Conservation (phyloP, 1,140 invertebrate species). For the Ladona fulva region DNA sequence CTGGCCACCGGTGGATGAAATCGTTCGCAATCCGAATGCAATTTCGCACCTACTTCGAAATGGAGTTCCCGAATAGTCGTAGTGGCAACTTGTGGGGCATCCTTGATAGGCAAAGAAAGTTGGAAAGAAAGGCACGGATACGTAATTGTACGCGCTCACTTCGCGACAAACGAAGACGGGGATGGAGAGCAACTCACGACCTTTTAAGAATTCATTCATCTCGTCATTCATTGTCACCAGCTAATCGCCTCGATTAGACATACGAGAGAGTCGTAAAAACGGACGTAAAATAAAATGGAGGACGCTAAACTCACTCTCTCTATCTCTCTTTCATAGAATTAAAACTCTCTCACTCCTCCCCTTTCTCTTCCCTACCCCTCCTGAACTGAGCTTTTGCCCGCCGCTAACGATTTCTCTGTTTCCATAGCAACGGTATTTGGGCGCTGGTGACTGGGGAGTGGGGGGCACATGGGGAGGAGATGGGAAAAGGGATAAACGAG, state of each 20-base stretch:
- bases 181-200: background rate
- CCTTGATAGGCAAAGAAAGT: no score
- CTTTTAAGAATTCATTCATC: background rate
- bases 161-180: background rate
- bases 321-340: conserved; percentile 17
- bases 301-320: conserved; percentile 31
- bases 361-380: conserved; percentile 3
- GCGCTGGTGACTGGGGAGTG: conserved; percentile 12
- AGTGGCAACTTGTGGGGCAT: no score
- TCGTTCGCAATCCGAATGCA: no score
- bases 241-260: background rate
- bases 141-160: background rate
- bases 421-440: conserved; percentile 1
- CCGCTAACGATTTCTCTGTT: conserved; percentile 3
- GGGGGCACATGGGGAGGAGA: conserved; percentile 3
- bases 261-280: background rate
- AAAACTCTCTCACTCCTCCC: conserved; percentile 11
- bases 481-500: conserved; percentile 19
- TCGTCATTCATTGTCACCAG: background rate
- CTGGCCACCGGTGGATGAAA: no score
- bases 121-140: no score
- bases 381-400: background rate
- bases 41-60: no score
- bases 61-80: no score
- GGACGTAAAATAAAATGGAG: background rate